Percentiles rank a stretch among this genome's conserved stretches.
Evolutionary conservation across 2,888 invertebrate species (phyloP).

Genomic region (Eretmocerus hayati): DNA sequence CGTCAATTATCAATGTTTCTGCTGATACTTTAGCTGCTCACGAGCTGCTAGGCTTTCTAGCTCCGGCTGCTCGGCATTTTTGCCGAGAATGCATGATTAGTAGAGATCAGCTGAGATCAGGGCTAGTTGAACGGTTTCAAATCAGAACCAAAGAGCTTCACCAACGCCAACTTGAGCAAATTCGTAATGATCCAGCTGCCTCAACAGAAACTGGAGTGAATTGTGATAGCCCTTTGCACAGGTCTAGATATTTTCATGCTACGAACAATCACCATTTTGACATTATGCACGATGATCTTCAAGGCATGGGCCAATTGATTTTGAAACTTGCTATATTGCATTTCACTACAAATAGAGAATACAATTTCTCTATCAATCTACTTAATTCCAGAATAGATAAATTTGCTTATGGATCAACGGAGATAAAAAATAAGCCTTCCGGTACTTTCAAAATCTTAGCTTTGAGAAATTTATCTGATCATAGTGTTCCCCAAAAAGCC

Average conservation of each 20-base stretch:
- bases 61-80: constrained; percentile 3
- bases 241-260: constrained; percentile 9
- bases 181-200: neutral
- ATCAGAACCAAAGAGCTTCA: neutral
- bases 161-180: neutral
- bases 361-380: constrained; percentile 3
- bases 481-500: constrained; percentile 16
- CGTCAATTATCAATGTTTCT: constrained; percentile 5
- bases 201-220: constrained; percentile 4
- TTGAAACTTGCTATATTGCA: constrained; percentile 17
- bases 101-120: neutral
- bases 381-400: constrained; percentile 15
- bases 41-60: constrained; percentile 4
- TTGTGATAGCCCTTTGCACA: constrained; percentile 7
- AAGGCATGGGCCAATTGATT: constrained; percentile 17
- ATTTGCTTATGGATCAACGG: constrained; percentile 22
- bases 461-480: constrained; percentile 13
- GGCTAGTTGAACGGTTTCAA: neutral
- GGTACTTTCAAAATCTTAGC: constrained; percentile 12
- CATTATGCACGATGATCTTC: constrained; percentile 18
- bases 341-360: constrained; percentile 1
- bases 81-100: constrained; percentile 2
- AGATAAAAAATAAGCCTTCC: constrained; percentile 23
- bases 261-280: constrained; percentile 11
- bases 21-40: constrained; percentile 15